A percentile compares a stretch with the other conserved stretches of the same genome.
These are phyloP conservation scores for Pristionchus maxplancki DNA, from an alignment of 2,888 invertebrate species.

Conservation along the genomic window DNA sequence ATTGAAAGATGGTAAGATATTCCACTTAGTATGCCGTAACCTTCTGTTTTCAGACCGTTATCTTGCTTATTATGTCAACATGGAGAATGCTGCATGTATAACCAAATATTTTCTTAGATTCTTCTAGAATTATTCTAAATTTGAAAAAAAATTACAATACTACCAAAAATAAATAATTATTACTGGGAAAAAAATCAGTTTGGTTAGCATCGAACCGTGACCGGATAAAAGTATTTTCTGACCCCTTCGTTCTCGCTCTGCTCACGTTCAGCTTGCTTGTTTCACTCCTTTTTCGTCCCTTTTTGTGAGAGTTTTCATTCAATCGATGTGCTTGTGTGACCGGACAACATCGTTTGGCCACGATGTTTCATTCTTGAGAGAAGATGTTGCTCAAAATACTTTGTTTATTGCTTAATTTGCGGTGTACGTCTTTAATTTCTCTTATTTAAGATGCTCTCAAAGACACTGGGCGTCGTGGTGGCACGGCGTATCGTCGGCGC, in stretches of 20 bases:
- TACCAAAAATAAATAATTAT: neutral
- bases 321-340: neutral
- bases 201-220: neutral
- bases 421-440: neutral
- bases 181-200: neutral
- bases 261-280: constrained; percentile 5
- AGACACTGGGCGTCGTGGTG: neutral
- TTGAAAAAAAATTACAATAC: neutral
- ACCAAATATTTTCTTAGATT: constrained; percentile 16
- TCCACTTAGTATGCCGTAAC: neutral
- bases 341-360: neutral
- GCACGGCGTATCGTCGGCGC: constrained; percentile 1
- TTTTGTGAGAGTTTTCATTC: neutral
- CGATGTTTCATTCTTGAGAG: neutral
- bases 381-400: too few species aligned
- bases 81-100: constrained; percentile 30
- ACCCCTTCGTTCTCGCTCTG: neutral
- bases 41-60: neutral
- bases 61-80: neutral
- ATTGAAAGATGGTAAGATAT: neutral
- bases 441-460: constrained; percentile 26
- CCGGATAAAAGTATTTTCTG: neutral
- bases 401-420: neutral
- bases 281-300: neutral
- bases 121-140: neutral